phyloP scores from a whole-genome alignment of 2,888 invertebrate genomes.

The Microplitis deprimator region DNA sequence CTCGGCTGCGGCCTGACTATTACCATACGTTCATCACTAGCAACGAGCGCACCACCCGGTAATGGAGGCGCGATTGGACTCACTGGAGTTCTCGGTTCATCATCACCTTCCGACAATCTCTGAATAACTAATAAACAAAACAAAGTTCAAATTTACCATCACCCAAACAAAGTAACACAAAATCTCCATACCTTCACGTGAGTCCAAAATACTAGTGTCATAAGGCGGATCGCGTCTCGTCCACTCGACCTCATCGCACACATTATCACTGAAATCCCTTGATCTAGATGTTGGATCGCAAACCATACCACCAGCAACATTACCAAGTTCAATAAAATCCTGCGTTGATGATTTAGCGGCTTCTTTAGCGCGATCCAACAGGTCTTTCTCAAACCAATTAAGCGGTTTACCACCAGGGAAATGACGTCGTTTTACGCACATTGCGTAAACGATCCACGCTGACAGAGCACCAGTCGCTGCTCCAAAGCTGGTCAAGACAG shows the following conservation, averaged over 20 bases:
- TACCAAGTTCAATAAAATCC: slow-evolving; percentile 53
- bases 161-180: not conserved
- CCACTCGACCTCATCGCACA: slow-evolving; percentile 59
- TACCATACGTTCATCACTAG: slow-evolving; percentile 74
- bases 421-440: slow-evolving; percentile 58
- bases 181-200: slow-evolving; percentile 44
- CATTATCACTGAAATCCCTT: slow-evolving; percentile 47
- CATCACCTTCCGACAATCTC: slow-evolving; percentile 61
- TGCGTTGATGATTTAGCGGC: slow-evolving; percentile 57
- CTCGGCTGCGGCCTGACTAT: slow-evolving; percentile 67
- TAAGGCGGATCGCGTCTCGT: slow-evolving; percentile 51
- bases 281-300: slow-evolving; percentile 48
- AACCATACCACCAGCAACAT: slow-evolving; percentile 47
- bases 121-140: slow-evolving; percentile 49
- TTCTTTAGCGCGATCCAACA: slow-evolving; percentile 62
- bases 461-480: slow-evolving; percentile 64
- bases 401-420: slow-evolving; percentile 57
- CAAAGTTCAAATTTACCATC: no score
- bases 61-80: slow-evolving; percentile 65
- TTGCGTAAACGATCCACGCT: slow-evolving; percentile 62
- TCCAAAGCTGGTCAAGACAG: slow-evolving; percentile 62
- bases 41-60: slow-evolving; percentile 61
- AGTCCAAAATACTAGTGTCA: slow-evolving; percentile 49
- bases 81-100: slow-evolving; percentile 57
- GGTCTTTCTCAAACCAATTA: slow-evolving; percentile 66